phyloP scores from a whole-genome alignment of 2,797 vertebrate species.

The Taenioides sp. region DNA sequence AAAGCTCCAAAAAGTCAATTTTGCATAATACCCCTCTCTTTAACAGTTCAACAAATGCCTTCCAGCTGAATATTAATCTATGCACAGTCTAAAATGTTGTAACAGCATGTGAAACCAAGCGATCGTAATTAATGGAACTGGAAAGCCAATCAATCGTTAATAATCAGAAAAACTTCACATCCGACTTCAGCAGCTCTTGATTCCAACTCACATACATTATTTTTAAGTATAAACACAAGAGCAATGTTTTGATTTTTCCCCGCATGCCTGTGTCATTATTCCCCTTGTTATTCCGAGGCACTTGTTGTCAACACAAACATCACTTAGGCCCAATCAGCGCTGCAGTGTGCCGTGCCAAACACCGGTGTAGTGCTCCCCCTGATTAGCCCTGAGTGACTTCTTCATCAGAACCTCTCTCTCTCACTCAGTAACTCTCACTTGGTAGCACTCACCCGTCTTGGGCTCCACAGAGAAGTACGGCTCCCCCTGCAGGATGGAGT shows the following conservation, averaged over 20 bases:
- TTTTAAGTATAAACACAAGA: neutral
- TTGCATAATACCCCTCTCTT: too few relatives aligned
- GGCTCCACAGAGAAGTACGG: slow-evolving; percentile 96
- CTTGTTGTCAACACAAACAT: slow-evolving; percentile 13
- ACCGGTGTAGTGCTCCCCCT: neutral
- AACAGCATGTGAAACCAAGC: too few relatives aligned
- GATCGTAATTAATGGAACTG: too few relatives aligned
- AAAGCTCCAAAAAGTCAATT: too few relatives aligned
- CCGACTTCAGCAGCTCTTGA: neutral
- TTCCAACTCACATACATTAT: neutral
- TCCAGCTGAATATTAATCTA: too few relatives aligned
- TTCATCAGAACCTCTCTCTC: neutral
- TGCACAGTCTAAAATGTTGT: too few relatives aligned
- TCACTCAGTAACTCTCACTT: too few relatives aligned
- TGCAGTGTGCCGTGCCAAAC: neutral
- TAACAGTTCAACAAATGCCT: too few relatives aligned
- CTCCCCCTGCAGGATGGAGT: slow-evolving; percentile 88
- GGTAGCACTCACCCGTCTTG: slow-evolving; percentile 83
- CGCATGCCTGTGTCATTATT: slow-evolving; percentile 7
- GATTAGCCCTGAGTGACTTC: neutral
- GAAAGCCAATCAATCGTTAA: too few relatives aligned
- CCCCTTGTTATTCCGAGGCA: neutral
- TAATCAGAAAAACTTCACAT: neutral
- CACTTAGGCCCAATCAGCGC: slow-evolving; percentile 10
- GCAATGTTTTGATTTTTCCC: slow-evolving; percentile 4